These are phyloP conservation scores for Idaea biselata DNA, from an alignment of 2,888 invertebrate species.

Conservation along the genomic window DNA sequence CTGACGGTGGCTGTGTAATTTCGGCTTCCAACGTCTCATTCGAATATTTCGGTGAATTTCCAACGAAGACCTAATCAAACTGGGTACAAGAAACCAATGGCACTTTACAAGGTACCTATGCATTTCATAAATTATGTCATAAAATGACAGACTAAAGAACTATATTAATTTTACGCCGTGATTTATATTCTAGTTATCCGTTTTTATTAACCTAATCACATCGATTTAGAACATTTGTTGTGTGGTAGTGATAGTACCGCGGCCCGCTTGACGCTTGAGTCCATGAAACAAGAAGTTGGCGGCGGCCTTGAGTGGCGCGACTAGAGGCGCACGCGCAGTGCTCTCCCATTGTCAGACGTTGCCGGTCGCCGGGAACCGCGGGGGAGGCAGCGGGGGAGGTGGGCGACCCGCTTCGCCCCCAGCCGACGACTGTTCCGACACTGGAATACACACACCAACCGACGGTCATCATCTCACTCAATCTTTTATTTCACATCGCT, in stretches of 20 bases:
- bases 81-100: constrained; percentile 71
- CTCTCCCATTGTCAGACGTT: constrained; percentile 90
- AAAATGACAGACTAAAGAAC: constrained; percentile 76
- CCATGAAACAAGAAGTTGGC: constrained; percentile 85
- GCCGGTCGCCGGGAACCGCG: constrained; percentile 87
- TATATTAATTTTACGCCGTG: constrained; percentile 73
- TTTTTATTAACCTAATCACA: constrained; percentile 75
- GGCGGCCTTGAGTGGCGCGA: constrained; percentile 83
- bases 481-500: too few species aligned
- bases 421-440: constrained; percentile 92
- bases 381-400: constrained; percentile 91
- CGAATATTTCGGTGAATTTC: constrained; percentile 43
- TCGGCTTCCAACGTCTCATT: constrained; percentile 16
- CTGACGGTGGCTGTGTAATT: constrained; percentile 12
- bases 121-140: constrained; percentile 71
- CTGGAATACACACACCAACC: constrained; percentile 72
- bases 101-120: constrained; percentile 73
- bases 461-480: too few species aligned
- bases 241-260: constrained; percentile 73
- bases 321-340: constrained; percentile 81
- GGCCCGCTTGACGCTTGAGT: constrained; percentile 78
- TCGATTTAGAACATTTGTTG: constrained; percentile 81
- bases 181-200: constrained; percentile 70
- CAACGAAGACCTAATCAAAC: constrained; percentile 63
- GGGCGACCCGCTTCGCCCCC: constrained; percentile 86